Percentiles rank a stretch among this genome's conserved stretches.
Evolutionary conservation across 2,113 vertebrate genomes (phyloP).

Genomic region (rabbit (Oryctolagus cuniculus)): DNA sequence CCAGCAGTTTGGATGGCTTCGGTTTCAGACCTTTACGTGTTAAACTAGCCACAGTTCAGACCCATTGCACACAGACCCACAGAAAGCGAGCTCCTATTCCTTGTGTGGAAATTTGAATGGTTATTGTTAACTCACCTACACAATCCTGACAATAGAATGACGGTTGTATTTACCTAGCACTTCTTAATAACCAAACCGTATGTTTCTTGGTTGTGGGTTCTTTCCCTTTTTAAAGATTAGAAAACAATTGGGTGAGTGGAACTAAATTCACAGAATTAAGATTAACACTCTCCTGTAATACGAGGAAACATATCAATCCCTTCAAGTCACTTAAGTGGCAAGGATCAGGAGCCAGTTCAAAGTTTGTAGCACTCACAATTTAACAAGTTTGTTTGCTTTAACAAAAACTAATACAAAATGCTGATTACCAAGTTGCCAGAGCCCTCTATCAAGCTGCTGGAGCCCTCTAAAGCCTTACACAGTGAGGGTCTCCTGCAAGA

Average conservation of each 20-base stretch:
- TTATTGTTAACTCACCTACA: neutral
- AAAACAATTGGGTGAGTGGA: neutral
- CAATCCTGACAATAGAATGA: too few species aligned
- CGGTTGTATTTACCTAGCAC: neutral
- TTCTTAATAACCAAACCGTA: neutral
- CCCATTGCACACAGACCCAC: neutral
- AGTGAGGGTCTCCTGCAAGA: neutral
- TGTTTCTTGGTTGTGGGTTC: neutral
- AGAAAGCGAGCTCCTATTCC: neutral
- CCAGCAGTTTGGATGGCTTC: neutral
- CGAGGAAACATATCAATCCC: neutral
- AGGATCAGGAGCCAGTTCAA: neutral
- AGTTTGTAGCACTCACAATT: neutral
- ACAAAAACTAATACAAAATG: neutral
- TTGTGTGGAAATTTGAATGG: neutral
- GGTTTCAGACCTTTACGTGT: neutral
- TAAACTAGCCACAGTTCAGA: neutral
- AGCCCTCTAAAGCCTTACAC: neutral
- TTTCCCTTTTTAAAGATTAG: neutral
- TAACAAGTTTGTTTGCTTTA: neutral
- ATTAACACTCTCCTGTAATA: slow-evolving; percentile 2
- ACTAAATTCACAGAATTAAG: neutral
- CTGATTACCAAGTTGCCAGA: too few species aligned
- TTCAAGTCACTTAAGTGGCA: neutral
- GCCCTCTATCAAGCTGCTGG: neutral